Conservation (phyloP, 2,113 vertebrate species). For the Ageneiosus marmoratus region DNA sequence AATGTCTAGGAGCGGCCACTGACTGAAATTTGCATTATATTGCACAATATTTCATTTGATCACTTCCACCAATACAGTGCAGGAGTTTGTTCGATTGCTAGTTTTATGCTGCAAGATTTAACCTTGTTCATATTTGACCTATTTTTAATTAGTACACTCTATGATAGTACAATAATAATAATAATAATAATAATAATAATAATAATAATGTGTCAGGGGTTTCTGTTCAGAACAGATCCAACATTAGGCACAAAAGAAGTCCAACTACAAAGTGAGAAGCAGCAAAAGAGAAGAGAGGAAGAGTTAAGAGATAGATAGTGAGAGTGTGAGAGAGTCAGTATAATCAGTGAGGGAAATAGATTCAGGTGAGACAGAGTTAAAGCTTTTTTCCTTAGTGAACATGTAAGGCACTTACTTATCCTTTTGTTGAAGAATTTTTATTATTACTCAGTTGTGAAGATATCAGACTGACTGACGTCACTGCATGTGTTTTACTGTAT, state of each 20-base stretch:
- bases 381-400: not conserved
- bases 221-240: not conserved
- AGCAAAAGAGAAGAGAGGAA: not conserved
- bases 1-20: too few relatives aligned
- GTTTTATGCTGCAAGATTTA: too few relatives aligned
- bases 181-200: not conserved
- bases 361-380: not conserved
- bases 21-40: too few relatives aligned
- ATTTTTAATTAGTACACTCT: not conserved
- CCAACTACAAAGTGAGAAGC: not conserved
- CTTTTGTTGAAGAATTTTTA: too few relatives aligned
- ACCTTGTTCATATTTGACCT: not conserved
- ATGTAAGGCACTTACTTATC: too few relatives aligned
- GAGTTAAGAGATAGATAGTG: too few relatives aligned
- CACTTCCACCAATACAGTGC: too few relatives aligned
- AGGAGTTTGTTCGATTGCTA: too few relatives aligned
- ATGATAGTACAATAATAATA: not conserved
- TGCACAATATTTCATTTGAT: too few relatives aligned
- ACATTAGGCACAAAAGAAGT: not conserved
- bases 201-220: not conserved
- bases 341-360: not conserved
- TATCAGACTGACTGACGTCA: not conserved
- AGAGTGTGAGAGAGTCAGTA: not conserved
- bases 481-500: not conserved
- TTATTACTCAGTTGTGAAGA: not conserved